These are phyloP conservation scores for Macaca nemestrina DNA, from an alignment of 2,113 vertebrate species.

Conservation along the genomic window DNA sequence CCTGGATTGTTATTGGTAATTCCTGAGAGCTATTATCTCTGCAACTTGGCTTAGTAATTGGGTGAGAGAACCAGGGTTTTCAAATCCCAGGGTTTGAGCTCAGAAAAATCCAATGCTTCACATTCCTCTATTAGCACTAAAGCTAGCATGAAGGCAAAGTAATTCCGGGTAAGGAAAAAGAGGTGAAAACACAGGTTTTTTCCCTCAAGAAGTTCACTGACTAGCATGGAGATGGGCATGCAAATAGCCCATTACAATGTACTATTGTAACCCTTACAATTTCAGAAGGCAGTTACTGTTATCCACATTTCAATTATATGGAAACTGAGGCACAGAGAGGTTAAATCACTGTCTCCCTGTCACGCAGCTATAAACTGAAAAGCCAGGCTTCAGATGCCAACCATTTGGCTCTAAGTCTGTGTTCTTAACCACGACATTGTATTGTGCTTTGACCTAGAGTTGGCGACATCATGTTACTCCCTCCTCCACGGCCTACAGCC, in stretches of 20 bases:
- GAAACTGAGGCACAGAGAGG: not conserved
- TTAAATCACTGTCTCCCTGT: not conserved
- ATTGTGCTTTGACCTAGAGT: not conserved
- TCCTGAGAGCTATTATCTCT: not conserved
- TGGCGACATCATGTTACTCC: not conserved
- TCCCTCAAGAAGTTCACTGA: not conserved
- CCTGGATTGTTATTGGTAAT: not conserved
- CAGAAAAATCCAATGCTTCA: not conserved
- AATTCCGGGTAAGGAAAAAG: not conserved
- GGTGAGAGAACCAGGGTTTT: not conserved
- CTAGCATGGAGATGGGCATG: not conserved
- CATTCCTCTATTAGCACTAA: not conserved
- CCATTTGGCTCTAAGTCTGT: not conserved
- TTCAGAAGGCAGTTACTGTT: not conserved
- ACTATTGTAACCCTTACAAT: not conserved
- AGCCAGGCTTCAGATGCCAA: not conserved
- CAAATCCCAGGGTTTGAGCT: not conserved
- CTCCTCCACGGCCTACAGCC: not conserved
- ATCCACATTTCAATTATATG: not conserved
- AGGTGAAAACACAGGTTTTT: not conserved
- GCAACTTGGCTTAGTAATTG: not conserved
- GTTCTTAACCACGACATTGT: not conserved
- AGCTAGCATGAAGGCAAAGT: not conserved
- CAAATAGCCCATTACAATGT: not conserved
- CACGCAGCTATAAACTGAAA: not conserved